Evolutionary conservation across 2,888 invertebrate species (phyloP).

Genomic region (Pasiphila rectangulata): DNA sequence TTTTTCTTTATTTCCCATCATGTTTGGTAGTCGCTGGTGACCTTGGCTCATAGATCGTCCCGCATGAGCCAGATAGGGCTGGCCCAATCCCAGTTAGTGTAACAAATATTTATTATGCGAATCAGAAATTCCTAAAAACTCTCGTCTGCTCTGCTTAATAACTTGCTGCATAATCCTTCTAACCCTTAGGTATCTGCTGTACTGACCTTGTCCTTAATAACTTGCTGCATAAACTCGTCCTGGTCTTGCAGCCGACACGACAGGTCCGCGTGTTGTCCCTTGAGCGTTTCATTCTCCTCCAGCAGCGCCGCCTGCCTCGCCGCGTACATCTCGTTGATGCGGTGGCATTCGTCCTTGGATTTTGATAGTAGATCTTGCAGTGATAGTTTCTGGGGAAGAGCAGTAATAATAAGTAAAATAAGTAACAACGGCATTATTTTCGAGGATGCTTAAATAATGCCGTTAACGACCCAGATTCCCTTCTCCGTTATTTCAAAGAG

Average conservation of each 20-base stretch:
- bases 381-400: conserved; percentile 60
- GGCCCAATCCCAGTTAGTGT: no score
- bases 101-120: no score
- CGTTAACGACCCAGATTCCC: no score
- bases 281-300: conserved; percentile 60
- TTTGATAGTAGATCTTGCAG: conserved; percentile 62
- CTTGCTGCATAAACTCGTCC: conserved; percentile 60
- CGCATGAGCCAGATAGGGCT: no score
- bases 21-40: no score
- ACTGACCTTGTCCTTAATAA: conserved; percentile 62
- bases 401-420: not conserved
- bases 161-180: not conserved
- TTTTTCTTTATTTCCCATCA: no score
- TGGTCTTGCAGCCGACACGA: conserved; percentile 55
- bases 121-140: no score
- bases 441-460: no score
- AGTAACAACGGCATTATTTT: no score
- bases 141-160: no score
- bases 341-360: conserved; percentile 70
- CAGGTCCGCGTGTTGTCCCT: conserved; percentile 55
- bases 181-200: not conserved
- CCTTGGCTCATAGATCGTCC: no score
- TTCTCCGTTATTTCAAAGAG: no score
- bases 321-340: conserved; percentile 74
- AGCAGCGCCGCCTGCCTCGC: conserved; percentile 57